phyloP scores from a whole-genome alignment of 2,888 invertebrate genomes.

The Cryptosula pallasiana region DNA sequence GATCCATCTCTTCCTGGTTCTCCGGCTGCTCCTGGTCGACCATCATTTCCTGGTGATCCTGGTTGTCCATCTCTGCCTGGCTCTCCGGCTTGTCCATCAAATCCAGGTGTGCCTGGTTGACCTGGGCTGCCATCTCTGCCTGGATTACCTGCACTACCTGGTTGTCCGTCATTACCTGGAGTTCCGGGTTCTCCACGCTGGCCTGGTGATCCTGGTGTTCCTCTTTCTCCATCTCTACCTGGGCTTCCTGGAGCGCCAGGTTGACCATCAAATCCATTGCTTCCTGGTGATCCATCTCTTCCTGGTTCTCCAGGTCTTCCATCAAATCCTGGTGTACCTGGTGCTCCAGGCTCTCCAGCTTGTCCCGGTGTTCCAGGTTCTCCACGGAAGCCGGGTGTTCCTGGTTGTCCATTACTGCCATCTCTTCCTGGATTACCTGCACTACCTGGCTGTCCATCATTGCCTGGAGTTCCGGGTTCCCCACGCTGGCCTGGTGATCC shows the following conservation, averaged over 20 bases:
- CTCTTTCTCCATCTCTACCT: neutral
- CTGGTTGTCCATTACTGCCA: neutral
- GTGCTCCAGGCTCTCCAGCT: neutral
- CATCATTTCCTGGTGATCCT: conserved; percentile 9
- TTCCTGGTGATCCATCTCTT: conserved; percentile 1
- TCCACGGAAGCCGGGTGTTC: conserved; percentile 14
- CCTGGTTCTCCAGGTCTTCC: conserved; percentile 21
- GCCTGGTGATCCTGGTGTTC: conserved; percentile 6
- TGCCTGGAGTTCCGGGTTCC: neutral
- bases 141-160: neutral
- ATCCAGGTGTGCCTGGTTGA: neutral
- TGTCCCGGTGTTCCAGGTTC: neutral
- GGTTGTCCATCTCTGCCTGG: conserved; percentile 1
- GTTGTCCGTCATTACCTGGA: neutral
- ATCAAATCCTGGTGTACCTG: neutral
- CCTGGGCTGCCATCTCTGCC: conserved; percentile 17
- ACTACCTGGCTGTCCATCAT: conserved; percentile 6
- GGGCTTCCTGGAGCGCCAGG: neutral
- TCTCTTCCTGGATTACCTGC: neutral
- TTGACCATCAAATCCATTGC: conserved; percentile 15
- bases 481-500: conserved; percentile 8
- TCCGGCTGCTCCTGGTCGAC: neutral
- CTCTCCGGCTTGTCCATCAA: neutral
- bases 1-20: neutral
- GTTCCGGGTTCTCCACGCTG: neutral